phyloP scores from a whole-genome alignment of 2,888 invertebrate genomes.

The Drosophila vallismaia region DNA sequence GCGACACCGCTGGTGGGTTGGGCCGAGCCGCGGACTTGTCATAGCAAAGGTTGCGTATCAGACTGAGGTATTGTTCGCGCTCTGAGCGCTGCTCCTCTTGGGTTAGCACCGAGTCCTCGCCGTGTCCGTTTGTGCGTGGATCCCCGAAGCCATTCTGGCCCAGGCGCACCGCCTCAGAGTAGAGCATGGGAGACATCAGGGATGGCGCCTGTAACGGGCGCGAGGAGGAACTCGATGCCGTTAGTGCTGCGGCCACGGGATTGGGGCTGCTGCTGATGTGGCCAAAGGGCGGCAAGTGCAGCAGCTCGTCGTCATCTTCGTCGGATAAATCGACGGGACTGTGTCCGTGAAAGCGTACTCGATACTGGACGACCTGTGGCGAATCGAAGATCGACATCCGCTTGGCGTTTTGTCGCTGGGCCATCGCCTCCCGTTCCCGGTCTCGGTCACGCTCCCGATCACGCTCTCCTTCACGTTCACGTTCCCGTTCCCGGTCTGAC shows the following conservation, averaged over 20 bases:
- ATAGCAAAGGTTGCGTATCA: conserved; percentile 59
- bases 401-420: conserved; percentile 34
- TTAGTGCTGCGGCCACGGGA: neutral
- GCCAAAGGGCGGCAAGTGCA: neutral
- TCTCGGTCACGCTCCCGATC: neutral
- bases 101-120: conserved; percentile 22
- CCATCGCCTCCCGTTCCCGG: neutral
- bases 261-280: neutral
- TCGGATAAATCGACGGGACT: conserved; percentile 80
- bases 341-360: conserved; percentile 49
- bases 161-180: conserved; percentile 61
- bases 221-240: conserved; percentile 3
- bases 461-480: neutral
- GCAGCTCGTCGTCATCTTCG: conserved; percentile 82
- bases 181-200: conserved; percentile 34
- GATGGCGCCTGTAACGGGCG: neutral
- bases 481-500: conserved; percentile 33
- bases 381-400: conserved; percentile 75
- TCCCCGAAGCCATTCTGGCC: conserved; percentile 52
- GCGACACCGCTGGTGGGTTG: neutral
- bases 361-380: conserved; percentile 62
- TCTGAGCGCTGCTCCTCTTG: conserved; percentile 49
- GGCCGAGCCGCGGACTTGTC: conserved; percentile 19
- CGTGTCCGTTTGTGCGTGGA: conserved; percentile 34
- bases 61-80: conserved; percentile 54